Conservation (phyloP, 2,888 invertebrate species). For the Mongoloraphidia duomilia region DNA sequence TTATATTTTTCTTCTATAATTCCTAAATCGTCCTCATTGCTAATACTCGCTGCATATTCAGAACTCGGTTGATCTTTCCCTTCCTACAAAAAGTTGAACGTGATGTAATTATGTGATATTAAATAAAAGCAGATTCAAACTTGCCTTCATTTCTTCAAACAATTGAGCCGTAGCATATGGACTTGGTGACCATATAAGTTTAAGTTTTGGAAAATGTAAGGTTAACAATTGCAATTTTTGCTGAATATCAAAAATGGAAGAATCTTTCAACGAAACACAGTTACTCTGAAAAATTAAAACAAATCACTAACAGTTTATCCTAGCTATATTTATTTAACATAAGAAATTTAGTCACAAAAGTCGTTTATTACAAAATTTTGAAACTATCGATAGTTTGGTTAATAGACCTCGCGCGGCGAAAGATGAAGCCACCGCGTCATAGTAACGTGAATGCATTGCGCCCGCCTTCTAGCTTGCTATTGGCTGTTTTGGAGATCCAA, state of each 20-base stretch:
- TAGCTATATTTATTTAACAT: too few species aligned
- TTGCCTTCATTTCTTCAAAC: conserved; percentile 85
- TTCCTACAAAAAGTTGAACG: conserved; percentile 35
- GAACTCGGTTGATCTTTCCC: conserved; percentile 70
- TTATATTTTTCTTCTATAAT: conserved; percentile 39
- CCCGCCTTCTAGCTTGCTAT: too few species aligned
- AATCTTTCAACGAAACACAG: conserved; percentile 63
- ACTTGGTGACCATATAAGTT: conserved; percentile 91
- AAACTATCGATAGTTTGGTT: neutral
- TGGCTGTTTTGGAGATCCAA: too few species aligned
- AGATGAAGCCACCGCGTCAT: too few species aligned
- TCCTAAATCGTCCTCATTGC: conserved; percentile 44
- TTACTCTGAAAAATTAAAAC: conserved; percentile 44
- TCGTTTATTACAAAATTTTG: neutral
- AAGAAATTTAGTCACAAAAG: too few species aligned
- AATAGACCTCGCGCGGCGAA: too few species aligned
- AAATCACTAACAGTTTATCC: neutral
- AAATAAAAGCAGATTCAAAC: neutral
- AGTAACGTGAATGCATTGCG: too few species aligned
- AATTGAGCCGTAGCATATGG: conserved; percentile 92
- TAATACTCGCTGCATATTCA: conserved; percentile 54
- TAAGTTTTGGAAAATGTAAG: conserved; percentile 83
- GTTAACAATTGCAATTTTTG: conserved; percentile 86
- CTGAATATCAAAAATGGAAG: conserved; percentile 62
- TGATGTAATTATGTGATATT: conserved; percentile 2